Base-by-base conservation (phyloP, 2,797 vertebrate genomes). In the Enteromius anoplus region DNA sequence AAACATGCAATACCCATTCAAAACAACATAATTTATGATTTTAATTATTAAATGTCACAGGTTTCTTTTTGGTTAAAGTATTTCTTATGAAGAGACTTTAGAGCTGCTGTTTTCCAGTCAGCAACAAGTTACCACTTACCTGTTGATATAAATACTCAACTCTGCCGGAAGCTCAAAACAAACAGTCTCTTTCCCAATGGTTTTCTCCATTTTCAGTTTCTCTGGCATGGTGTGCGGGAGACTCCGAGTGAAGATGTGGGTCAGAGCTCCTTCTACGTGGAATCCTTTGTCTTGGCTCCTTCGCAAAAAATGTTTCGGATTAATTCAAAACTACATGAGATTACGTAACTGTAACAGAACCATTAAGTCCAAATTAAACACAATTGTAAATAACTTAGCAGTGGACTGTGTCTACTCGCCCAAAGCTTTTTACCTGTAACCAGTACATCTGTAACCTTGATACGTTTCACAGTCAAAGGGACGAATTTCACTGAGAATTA, bases 231-330 rank as follows among this genome's bases (percentile, higher is more conserved):
- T 86, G 88, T 93, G 93, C 0, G 93, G 93, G 12, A 89, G 84
- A 87, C 98, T 96, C 78, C 86, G 91, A 11, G 95, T 96, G 85
- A 99, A 99, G 85, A 97, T 49, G 45, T 99, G 96, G 81, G 95
- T 95, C 91, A 98, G 89, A 83, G 96, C 96, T 66, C 95, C 96
- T 87, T 96, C 95, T 11, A 96, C 80, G 66, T 93, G 92, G 89
- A 99, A 99, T 19, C 96, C 92, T 89, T 98, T 99, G 92, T 98
- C 96, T 91, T 98, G 97, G 90, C 97, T 99, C 95, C 98, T 99
- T 23, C 60, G 9, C 2, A 83, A 34, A 40, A 68, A 17, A 37
- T 55, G 32, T 1, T 2, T n/a, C 60, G n/a, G 55, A 60, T 60
- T 1, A 2, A 76, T 60, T 37, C 34, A 55, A 55, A 55, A 64